Evolutionary conservation across 2,888 invertebrate genomes (phyloP).

Genomic region (Apoda limacodes): DNA sequence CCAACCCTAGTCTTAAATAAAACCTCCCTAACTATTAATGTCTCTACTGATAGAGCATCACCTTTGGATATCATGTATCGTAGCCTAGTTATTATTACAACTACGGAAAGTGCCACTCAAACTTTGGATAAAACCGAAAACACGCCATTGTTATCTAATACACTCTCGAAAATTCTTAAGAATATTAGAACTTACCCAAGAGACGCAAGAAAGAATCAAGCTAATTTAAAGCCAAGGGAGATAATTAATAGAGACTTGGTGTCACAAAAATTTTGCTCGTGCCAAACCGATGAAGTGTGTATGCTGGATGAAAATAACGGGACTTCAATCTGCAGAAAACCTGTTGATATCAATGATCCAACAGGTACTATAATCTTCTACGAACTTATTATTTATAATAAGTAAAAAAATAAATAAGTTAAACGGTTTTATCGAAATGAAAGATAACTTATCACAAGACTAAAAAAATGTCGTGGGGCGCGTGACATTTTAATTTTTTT

Average conservation of each 20-base stretch:
- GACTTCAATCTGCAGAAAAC: conserved; percentile 65
- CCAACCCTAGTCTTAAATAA: too few species aligned
- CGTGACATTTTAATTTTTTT: too few species aligned
- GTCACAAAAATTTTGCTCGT: conserved; percentile 59
- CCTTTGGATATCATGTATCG: background rate
- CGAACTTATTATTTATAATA: too few species aligned
- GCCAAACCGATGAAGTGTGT: conserved; percentile 71
- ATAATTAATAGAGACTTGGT: conserved; percentile 43
- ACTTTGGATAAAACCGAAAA: conserved; percentile 30
- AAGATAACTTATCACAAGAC: too few species aligned
- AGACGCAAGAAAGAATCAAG: conserved; percentile 29
- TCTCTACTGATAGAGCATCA: conserved; percentile 36
- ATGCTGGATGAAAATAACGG: conserved; percentile 72
- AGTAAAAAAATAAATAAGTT: too few species aligned
- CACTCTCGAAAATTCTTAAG: conserved; percentile 51
- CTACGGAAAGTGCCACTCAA: conserved; percentile 28
- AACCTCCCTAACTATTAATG: conserved; percentile 35
- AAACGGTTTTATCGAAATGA: too few species aligned
- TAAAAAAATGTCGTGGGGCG: too few species aligned
- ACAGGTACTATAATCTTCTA: too few species aligned
- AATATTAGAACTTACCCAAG: conserved; percentile 57
- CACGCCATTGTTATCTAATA: conserved; percentile 30
- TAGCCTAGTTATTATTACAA: conserved; percentile 18
- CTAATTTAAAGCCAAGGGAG: conserved; percentile 38
- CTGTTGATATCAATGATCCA: conserved; percentile 66